Evolutionary conservation across 2,888 invertebrate species (phyloP), one percentile per base, ranked within the genome.

Genomic region (Argyresthia albistria): DNA sequence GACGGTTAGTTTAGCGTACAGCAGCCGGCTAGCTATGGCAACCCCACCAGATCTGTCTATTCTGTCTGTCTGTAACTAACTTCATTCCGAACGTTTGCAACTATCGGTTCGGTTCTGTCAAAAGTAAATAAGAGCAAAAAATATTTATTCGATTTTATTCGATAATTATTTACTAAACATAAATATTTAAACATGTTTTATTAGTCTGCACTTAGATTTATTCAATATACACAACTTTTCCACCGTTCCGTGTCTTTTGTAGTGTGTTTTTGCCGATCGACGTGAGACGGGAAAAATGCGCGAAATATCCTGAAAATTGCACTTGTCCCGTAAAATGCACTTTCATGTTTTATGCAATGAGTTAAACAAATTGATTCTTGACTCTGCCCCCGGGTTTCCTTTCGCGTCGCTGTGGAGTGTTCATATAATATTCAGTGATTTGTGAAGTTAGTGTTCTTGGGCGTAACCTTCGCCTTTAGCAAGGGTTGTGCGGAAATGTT

Each of bases 401-500:
- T 64, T 62, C 55, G 66, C 69, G 70, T 73, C 76, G 25, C 73
- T 69, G 66, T 67, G 69, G 65, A 59, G 71, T 74, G 72, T 75
- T 76, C 65, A 73, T 69, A 62, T 66, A 70, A 63, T 66, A 68
- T 65, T 69, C 68, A 70, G 67, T 69, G 66, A 55, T 66, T 37
- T 48, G 37, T 14, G 14, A 37, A 35, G 37, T n/a, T 7, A 12
- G 9, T 12, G 9, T 12, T 69, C 68, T 73, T 66, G 86, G 86
- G 86, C 86, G 86, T 87, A 83, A 80, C 86, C 84, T 73, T 72
- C 65, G 67, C 66, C 56, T 59, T 62, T 64, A 64, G 67, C 60
- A 63, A 61, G 70, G 76, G 74, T 75, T 78, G 77, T 78, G 74
- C 59, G 59, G 78, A 73, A 77, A 83, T 83, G 80, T 73, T 80